phyloP scores from a whole-genome alignment of 2,797 vertebrate species.

The Paramormyrops hopkinsi region DNA sequence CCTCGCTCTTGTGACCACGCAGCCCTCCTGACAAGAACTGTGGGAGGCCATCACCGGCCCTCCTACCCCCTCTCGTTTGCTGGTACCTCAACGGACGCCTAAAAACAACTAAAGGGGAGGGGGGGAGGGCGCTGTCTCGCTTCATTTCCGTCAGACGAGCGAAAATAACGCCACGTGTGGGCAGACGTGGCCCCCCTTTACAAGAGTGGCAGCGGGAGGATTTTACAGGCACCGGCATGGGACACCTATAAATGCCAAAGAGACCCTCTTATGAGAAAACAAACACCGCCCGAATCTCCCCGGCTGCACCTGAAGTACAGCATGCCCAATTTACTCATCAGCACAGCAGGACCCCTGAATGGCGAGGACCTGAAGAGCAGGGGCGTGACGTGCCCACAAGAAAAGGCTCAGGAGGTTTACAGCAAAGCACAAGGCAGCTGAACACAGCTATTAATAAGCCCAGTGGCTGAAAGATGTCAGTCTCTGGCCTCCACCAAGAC shows the following conservation, averaged over 20 bases:
- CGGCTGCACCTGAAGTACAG: neutral
- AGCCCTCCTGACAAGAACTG: neutral
- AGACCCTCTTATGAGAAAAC: neutral
- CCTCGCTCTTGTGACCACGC: neutral
- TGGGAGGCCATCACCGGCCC: neutral
- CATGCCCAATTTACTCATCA: neutral
- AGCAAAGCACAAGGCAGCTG: neutral
- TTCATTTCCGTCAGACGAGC: neutral
- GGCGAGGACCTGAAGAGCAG: neutral
- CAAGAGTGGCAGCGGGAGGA: neutral
- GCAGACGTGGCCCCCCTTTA: neutral
- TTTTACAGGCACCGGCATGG: neutral
- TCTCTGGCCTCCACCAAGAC: neutral
- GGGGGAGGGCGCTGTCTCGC: neutral
- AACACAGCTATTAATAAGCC: neutral
- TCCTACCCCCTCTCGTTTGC: neutral
- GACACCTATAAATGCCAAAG: neutral
- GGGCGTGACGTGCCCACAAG: neutral
- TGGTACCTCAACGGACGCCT: neutral
- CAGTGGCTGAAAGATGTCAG: neutral
- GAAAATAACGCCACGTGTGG: conserved; percentile 11
- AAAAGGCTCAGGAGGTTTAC: neutral
- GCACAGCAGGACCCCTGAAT: neutral
- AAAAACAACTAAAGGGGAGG: neutral
- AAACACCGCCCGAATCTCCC: neutral